Evolutionary conservation across 2,113 vertebrate species (phyloP).

Genomic region (Oenanthe oenanthe): DNA sequence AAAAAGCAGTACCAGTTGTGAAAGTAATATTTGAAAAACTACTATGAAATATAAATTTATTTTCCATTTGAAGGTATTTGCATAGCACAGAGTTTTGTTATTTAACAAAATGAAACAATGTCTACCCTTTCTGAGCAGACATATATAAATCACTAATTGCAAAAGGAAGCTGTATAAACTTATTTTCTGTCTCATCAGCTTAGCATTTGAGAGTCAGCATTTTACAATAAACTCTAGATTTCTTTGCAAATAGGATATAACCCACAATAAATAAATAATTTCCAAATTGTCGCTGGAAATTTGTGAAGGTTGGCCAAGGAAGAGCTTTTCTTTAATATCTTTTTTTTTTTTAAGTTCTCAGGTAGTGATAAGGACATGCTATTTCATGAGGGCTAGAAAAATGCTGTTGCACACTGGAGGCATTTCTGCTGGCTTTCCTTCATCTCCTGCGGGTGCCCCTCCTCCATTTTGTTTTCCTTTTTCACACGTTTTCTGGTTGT

Average conservation of each 20-base stretch:
- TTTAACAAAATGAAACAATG: not conserved
- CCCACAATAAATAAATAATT: not conserved
- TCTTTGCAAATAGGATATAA: not conserved
- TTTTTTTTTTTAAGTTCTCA: not conserved
- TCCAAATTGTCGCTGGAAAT: not conserved
- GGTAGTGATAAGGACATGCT: slow-evolving; percentile 61
- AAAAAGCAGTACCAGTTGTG: not conserved
- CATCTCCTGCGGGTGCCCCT: slow-evolving; percentile 28
- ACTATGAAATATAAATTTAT: not conserved
- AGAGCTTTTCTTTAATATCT: slow-evolving; percentile 39
- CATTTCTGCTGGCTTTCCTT: slow-evolving; percentile 70
- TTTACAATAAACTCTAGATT: not conserved
- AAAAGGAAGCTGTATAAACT: not conserved
- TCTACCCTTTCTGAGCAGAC: not conserved
- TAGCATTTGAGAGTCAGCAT: not conserved
- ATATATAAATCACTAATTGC: not conserved
- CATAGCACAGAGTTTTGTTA: not conserved
- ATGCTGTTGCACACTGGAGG: slow-evolving; percentile 53
- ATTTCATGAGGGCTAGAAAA: slow-evolving; percentile 72
- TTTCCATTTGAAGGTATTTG: not conserved
- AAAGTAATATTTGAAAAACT: not conserved
- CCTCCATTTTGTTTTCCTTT: slow-evolving; percentile 67
- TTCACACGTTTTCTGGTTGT: slow-evolving; percentile 47
- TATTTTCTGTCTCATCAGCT: not conserved
- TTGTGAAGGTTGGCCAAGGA: slow-evolving; percentile 33